Conservation (phyloP, 2,888 invertebrate genomes). For the Ophion obscuratus region DNA sequence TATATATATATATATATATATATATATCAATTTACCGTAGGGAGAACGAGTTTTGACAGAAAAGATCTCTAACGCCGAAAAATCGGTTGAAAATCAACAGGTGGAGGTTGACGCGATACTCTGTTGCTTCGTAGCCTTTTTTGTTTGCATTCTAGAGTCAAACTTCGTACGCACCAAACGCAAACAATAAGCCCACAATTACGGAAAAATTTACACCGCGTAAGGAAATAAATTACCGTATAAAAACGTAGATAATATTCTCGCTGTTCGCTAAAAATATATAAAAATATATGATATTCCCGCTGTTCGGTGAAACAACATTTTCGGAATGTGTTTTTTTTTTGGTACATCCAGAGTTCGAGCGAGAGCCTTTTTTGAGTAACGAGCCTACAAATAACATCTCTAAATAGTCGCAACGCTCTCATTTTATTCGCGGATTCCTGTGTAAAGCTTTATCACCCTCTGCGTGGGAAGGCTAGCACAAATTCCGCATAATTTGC, state of each 20-base stretch:
- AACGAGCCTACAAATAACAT: not conserved
- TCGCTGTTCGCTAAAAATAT: not conserved
- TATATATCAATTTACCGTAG: not conserved
- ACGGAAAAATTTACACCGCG: not conserved
- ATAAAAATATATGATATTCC: not conserved
- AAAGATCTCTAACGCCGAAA: conserved; percentile 24
- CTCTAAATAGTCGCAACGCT: not conserved
- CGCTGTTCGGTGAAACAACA: not conserved
- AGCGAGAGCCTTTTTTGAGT: not conserved
- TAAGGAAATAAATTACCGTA: not conserved
- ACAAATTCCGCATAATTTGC: not conserved
- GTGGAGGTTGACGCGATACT: conserved; percentile 53
- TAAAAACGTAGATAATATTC: not conserved
- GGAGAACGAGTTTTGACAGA: not conserved
- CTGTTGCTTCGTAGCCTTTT: conserved; percentile 51
- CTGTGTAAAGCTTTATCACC: not conserved
- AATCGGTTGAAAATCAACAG: conserved; percentile 66
- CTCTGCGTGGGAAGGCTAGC: not conserved
- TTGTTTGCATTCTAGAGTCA: not conserved
- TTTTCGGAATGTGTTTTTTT: not conserved
- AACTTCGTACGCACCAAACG: not conserved
- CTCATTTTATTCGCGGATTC: not conserved
- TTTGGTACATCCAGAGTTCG: not conserved
- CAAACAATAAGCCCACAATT: not conserved
- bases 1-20: not conserved